Evolutionary conservation across 2,888 invertebrate genomes (phyloP).

Genomic region (Merodon equestris): DNA sequence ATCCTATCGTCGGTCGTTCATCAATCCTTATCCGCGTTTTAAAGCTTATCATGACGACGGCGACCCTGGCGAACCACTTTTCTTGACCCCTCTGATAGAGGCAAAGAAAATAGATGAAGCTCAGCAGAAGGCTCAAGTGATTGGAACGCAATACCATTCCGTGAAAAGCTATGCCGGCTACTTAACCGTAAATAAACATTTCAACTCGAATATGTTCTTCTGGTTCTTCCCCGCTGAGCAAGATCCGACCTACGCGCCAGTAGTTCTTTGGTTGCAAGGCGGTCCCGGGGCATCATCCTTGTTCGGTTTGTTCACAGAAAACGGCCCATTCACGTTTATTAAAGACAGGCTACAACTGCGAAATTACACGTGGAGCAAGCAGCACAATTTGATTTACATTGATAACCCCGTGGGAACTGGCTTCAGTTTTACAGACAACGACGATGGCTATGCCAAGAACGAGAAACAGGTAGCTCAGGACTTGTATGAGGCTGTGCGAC

Average conservation of each 20-base stretch:
- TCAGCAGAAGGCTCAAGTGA: slow-evolving; percentile 74
- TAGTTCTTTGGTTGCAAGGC: slow-evolving; percentile 91
- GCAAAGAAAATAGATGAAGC: slow-evolving; percentile 78
- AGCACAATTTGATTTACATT: slow-evolving; percentile 90
- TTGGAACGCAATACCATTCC: slow-evolving; percentile 76
- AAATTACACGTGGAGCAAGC: slow-evolving; percentile 88
- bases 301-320: slow-evolving; percentile 90
- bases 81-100: slow-evolving; percentile 74
- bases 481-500: slow-evolving; percentile 86
- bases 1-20: slow-evolving; percentile 73
- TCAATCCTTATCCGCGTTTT: slow-evolving; percentile 78
- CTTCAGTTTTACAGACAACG: slow-evolving; percentile 90
- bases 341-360: slow-evolving; percentile 80
- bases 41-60: slow-evolving; percentile 73
- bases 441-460: slow-evolving; percentile 88
- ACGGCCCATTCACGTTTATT: slow-evolving; percentile 86
- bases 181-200: slow-evolving; percentile 88
- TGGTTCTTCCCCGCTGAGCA: slow-evolving; percentile 92
- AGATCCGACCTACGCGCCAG: slow-evolving; percentile 82
- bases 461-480: slow-evolving; percentile 90
- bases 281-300: slow-evolving; percentile 91
- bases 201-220: slow-evolving; percentile 91
- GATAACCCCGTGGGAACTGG: slow-evolving; percentile 97
- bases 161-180: slow-evolving; percentile 82
- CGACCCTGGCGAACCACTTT: slow-evolving; percentile 79